Conservation (phyloP, 2,888 invertebrate species). For the Lymantria dispar region DNA sequence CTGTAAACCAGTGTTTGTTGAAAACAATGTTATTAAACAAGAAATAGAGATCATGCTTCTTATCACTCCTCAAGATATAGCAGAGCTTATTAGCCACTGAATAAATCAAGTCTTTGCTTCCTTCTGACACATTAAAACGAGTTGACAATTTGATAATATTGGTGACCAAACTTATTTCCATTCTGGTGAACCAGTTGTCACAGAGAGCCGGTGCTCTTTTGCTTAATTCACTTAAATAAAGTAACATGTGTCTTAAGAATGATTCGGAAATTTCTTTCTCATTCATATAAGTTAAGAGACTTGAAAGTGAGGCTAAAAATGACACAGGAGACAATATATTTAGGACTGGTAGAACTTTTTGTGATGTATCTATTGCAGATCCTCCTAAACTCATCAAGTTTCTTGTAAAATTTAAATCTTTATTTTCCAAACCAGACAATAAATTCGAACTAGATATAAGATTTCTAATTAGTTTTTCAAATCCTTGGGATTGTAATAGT, state of each 20-base stretch:
- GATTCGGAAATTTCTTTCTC: constrained; percentile 54
- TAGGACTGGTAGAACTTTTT: constrained; percentile 66
- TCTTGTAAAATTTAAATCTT: constrained; percentile 52
- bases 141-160: constrained; percentile 71
- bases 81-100: constrained; percentile 83
- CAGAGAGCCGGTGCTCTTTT: constrained; percentile 61
- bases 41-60: constrained; percentile 80
- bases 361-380: constrained; percentile 52
- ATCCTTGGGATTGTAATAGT: constrained; percentile 70
- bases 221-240: constrained; percentile 69
- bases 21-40: constrained; percentile 84
- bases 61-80: constrained; percentile 82
- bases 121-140: constrained; percentile 56
- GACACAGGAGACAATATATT: constrained; percentile 62
- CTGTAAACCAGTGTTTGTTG: constrained; percentile 82
- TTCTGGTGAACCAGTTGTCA: constrained; percentile 84
- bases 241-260: constrained; percentile 59
- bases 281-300: constrained; percentile 51
- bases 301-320: constrained; percentile 64
- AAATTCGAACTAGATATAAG: constrained; percentile 65
- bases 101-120: constrained; percentile 77
- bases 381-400: constrained; percentile 62
- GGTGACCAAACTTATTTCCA: constrained; percentile 82
- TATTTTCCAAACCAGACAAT: constrained; percentile 59
- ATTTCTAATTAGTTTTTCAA: constrained; percentile 63